Evolutionary conservation across 64 coral and sea anemone species (phyloP).

Genomic region (Pachyseris speciosa): DNA sequence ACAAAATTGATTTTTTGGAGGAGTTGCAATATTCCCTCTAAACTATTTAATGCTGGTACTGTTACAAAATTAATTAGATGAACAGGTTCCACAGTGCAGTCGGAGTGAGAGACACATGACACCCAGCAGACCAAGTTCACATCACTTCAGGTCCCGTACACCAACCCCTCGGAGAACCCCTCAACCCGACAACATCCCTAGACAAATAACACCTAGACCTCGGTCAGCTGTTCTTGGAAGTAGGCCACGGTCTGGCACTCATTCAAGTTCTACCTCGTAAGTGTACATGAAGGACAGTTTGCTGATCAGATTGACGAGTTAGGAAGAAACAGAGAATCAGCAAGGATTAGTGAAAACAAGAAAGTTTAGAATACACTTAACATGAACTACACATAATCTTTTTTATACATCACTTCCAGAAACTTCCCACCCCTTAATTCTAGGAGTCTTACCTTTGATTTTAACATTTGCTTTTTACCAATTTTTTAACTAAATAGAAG

Average conservation of each 20-base stretch:
- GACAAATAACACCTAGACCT: slow-evolving; percentile 58
- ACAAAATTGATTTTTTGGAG: too few species aligned
- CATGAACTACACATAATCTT: neutral
- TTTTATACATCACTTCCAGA: too few species aligned
- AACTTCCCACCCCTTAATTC: too few species aligned
- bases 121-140: neutral
- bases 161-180: slow-evolving; percentile 18
- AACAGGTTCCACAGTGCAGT: slow-evolving; percentile 30
- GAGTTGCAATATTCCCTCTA: neutral
- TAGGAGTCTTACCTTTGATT: too few species aligned
- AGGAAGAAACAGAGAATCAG: neutral
- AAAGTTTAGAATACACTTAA: neutral
- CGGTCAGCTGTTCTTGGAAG: slow-evolving; percentile 20
- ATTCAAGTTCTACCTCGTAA: slow-evolving; percentile 86
- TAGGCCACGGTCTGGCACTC: slow-evolving; percentile 59
- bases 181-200: neutral
- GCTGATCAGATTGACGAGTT: neutral
- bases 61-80: slow-evolving; percentile 22
- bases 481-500: too few species aligned
- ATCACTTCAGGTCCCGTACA: slow-evolving; percentile 41
- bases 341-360: neutral
- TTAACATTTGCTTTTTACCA: too few species aligned
- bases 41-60: slow-evolving; percentile 3
- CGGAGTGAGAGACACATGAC: slow-evolving; percentile 7
- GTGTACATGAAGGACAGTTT: neutral